Evolutionary conservation across 1,140 invertebrate species (phyloP), one percentile per base, ranked within the genome.

Genomic region (Drosophila ambigua): DNA sequence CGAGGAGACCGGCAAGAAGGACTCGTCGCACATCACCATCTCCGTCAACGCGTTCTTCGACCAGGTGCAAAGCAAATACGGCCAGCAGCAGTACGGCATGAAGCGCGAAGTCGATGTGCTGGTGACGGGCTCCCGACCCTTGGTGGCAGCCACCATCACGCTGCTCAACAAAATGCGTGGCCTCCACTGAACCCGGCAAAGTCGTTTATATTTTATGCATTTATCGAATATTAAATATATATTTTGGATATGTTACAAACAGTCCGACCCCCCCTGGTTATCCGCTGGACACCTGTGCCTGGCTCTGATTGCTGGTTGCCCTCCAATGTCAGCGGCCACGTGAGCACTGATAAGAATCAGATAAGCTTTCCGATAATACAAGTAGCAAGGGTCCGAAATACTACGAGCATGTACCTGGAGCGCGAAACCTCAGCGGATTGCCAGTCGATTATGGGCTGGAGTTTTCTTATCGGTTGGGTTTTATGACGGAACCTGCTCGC

Each of bases 101-200:
- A 59, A 72, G 20, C 65, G 91, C 62, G 92, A 88, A 15, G 23
- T 95, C n/a, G 94, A 96, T 76, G 93, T 99, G 6, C 92, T 99
- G 15, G 94, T 98, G 1, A 98, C 98, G 8, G 98, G 98, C 2
- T 99, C 98, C 35, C 91, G 99, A 57, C 96, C 98, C 93, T 93
- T 99, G 58, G 95, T 99, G 9, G 98, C 98, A 2, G 95, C 95
- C 28, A 94, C 95, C 13, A 92, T 98, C 0, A 15, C 26, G 2
- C 31, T 23, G 26, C 11, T 88, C 1, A 53, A 81, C 8, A 61
- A 72, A 13, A 49, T 73, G 39, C 88, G 77, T 11, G 51, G 39
- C 11, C 9, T 15, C 20, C 64, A 7, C 35, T 13, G 35, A 13
- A 9, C 0, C 28, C 26, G 5, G 28, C 2, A 35, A 35, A 11